phyloP scores from a whole-genome alignment of 2,797 vertebrate species.

The Pipistrellus nathusii region DNA sequence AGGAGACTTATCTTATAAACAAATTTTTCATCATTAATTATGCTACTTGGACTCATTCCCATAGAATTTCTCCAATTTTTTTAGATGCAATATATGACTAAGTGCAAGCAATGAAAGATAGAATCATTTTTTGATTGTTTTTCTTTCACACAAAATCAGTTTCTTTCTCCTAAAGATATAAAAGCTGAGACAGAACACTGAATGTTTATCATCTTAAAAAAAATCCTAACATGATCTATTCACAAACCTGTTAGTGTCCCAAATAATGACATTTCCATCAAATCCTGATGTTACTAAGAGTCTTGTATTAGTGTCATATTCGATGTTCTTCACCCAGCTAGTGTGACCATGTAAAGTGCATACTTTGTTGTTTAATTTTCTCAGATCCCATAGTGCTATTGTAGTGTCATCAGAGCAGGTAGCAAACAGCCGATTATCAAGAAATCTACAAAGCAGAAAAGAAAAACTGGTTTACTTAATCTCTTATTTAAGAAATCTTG shows the following conservation, averaged over 20 bases:
- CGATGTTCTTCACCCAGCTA: constrained; percentile 99
- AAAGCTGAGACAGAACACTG: not conserved
- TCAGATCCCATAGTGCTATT: constrained; percentile 97
- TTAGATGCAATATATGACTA: constrained; percentile 22
- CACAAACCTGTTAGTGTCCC: constrained; percentile 98
- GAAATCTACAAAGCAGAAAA: constrained; percentile 91
- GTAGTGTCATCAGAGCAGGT: constrained; percentile 99
- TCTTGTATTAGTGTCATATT: constrained; percentile 98
- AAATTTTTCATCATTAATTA: constrained; percentile 58
- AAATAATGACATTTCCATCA: constrained; percentile 99
- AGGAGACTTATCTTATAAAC: constrained; percentile 59
- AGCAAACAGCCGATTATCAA: constrained; percentile 98
- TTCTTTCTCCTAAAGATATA: constrained; percentile 39
- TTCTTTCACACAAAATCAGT: not conserved
- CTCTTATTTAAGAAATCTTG: constrained; percentile 58
- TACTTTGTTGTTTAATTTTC: constrained; percentile 96
- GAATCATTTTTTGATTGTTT: constrained; percentile 20
- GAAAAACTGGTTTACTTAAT: constrained; percentile 77
- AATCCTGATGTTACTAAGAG: constrained; percentile 98
- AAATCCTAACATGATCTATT: constrained; percentile 67
- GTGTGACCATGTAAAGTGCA: constrained; percentile 98
- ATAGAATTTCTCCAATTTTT: constrained; percentile 23
- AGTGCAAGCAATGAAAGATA: constrained; percentile 29
- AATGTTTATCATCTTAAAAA: constrained; percentile 48
- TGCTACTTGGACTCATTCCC: constrained; percentile 48